These are phyloP conservation scores for Erythrocercus mccallii DNA, from an alignment of 2,113 vertebrate species.

Conservation along the genomic window DNA sequence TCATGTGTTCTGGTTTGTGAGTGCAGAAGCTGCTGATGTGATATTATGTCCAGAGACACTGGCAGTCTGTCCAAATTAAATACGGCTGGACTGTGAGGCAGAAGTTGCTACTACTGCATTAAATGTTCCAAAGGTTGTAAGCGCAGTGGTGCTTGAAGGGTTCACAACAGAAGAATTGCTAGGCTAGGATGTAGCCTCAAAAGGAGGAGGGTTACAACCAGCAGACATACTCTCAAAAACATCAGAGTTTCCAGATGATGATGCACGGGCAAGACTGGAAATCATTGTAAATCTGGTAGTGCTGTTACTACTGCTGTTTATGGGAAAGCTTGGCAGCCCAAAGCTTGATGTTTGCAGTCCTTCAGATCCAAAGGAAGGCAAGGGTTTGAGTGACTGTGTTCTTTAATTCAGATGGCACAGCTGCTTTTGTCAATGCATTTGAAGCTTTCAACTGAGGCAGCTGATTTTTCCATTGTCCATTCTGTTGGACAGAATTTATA, in stretches of 20 bases:
- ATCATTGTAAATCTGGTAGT: constrained; percentile 63
- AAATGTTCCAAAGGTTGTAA: constrained; percentile 4
- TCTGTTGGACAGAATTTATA: constrained; percentile 76
- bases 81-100: background rate
- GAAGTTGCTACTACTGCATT: background rate
- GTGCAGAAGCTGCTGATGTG: background rate
- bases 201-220: constrained; percentile 10
- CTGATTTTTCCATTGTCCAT: constrained; percentile 77
- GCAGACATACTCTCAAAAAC: constrained; percentile 46
- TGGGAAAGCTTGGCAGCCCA: constrained; percentile 72
- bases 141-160: background rate
- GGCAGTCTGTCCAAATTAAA: constrained; percentile 31
- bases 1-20: background rate
- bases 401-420: constrained; percentile 78
- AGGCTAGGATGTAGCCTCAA: background rate
- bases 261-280: constrained; percentile 36
- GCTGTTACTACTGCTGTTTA: constrained; percentile 5
- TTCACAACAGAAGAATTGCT: background rate
- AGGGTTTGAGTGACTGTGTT: constrained; percentile 37
- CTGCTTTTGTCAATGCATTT: constrained; percentile 70
- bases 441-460: constrained; percentile 78
- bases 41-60: background rate
- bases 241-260: constrained; percentile 9
- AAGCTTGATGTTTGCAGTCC: constrained; percentile 57
- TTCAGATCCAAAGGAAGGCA: constrained; percentile 68